phyloP scores from a whole-genome alignment of 2,113 vertebrate genomes.

The Hippolais icterina region DNA sequence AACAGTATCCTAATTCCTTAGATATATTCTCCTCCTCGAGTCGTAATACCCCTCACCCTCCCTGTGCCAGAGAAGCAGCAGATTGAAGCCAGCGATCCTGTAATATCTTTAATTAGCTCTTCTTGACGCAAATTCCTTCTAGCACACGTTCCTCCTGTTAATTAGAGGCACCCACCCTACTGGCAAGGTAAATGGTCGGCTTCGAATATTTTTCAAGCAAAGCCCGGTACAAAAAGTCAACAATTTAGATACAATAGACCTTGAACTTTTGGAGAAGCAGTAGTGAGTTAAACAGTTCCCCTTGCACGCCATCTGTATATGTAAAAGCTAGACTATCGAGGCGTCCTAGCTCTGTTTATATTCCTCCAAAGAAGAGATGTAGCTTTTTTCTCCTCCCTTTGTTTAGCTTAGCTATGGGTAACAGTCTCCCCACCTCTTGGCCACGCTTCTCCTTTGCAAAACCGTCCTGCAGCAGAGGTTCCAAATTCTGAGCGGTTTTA shows the following conservation, averaged over 20 bases:
- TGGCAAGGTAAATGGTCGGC: neutral
- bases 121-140: conserved; percentile 10
- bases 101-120: conserved; percentile 37
- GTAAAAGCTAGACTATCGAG: conserved; percentile 56
- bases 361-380: conserved; percentile 57
- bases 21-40: neutral
- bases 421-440: conserved; percentile 22
- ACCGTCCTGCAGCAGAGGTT: conserved; percentile 4
- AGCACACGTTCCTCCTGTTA: neutral
- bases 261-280: conserved; percentile 65
- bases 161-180: neutral
- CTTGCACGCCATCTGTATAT: conserved; percentile 64
- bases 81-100: neutral
- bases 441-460: conserved; percentile 25
- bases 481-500: conserved; percentile 39
- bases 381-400: neutral
- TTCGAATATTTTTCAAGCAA: neutral
- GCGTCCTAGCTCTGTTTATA: conserved; percentile 72
- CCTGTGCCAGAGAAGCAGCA: neutral
- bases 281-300: conserved; percentile 57
- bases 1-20: neutral
- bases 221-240: neutral
- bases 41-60: neutral
- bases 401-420: conserved; percentile 28
- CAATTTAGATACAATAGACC: conserved; percentile 43